Percentiles rank a stretch among this genome's conserved stretches.
phyloP scores from a whole-genome alignment of 2,113 vertebrate genomes.

The Elgaria multicarinata region DNA sequence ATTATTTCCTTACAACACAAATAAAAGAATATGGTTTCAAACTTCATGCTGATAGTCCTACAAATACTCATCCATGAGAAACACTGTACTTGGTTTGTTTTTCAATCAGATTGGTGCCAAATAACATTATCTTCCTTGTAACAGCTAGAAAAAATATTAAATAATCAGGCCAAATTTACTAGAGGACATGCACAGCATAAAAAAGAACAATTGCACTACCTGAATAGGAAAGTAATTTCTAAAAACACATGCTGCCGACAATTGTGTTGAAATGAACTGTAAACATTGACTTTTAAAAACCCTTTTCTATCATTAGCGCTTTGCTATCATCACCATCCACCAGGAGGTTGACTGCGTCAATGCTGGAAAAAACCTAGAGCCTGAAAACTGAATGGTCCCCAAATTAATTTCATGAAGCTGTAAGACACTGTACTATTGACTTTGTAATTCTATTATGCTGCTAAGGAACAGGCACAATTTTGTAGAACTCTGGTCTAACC shows the following conservation, averaged over 20 bases:
- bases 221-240: background rate
- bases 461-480: background rate
- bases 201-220: background rate
- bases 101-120: background rate
- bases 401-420: background rate
- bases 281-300: constrained; percentile 17
- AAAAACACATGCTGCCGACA: constrained; percentile 7
- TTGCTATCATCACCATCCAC: constrained; percentile 8
- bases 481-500: background rate
- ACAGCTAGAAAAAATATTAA: constrained; percentile 9
- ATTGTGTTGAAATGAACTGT: background rate
- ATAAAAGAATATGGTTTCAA: background rate
- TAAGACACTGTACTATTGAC: background rate
- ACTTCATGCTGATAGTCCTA: constrained; percentile 15
- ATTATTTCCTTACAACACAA: constrained; percentile 3
- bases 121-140: background rate
- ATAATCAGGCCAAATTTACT: constrained; percentile 13
- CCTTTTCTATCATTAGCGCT: background rate
- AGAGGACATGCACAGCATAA: constrained; percentile 14
- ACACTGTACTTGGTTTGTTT: constrained; percentile 10
- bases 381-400: background rate
- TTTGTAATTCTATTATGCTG: background rate
- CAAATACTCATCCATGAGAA: constrained; percentile 7
- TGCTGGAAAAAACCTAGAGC: background rate
- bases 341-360: background rate